Base-by-base conservation (phyloP, 2,113 vertebrate species). In the Odontesthes bonariensis region DNA sequence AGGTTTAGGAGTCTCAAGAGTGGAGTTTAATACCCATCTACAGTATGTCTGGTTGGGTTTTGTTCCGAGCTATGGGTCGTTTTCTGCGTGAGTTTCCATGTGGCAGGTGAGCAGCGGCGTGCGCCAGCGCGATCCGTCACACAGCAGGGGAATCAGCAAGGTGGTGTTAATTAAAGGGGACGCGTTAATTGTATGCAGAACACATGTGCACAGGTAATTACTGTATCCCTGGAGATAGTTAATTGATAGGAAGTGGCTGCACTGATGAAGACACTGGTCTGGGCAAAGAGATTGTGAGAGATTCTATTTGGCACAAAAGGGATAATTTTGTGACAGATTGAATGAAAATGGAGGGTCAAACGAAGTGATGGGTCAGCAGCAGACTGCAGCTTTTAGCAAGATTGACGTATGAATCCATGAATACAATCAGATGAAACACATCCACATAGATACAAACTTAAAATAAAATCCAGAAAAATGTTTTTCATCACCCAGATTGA, bases 171-270 rank as follows among this genome's bases (percentile, higher is more conserved):
- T 93, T 93, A 92, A 90, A 80, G 84, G 87, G 82, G 87, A 79
- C 82, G 77, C 71, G 31, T 78, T 91, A 92, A 94, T 91, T 89
- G 84, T 90, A 87, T 88, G 88, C 90, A 70, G 83, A 93, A 90
- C 89, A 92, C 91, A 94, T 86, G 86, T 92, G 89, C 75, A 32
- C 81, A 85, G 87, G 90, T 94, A 93, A 93, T 94, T 93, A 93
- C 75, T 17, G 81, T 90, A 81, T 91, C 93, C 87, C 86, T 56
- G 60, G 90, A 91, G 90, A 91, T 54, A 47, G 82, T 63, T 92
- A 93, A 93, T 93, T 92, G 92, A 93, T 93, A 86, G 88, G 90
- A 89, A 77, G 79, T 47, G 56, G 69, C 83, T 69, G 81, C 19
- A 63, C 75, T 75, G 86, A 90, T 86, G 79, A 79, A 86, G 90